Conservation (phyloP, 2,797 vertebrate species). For the Centroberyx gerrardi region DNA sequence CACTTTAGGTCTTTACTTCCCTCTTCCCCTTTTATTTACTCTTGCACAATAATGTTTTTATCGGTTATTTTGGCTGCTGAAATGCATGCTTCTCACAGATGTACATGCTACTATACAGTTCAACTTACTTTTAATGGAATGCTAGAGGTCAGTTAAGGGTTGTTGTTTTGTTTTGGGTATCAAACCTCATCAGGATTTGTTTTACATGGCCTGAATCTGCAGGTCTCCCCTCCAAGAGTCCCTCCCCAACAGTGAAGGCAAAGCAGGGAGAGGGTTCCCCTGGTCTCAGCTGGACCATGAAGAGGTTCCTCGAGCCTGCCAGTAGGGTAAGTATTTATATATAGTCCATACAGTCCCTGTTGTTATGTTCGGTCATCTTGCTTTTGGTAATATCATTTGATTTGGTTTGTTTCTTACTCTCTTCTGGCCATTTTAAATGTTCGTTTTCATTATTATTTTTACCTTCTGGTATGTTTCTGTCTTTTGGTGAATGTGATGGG, state of each 20-base stretch:
- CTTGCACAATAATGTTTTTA: neutral
- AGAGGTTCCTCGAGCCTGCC: conserved; percentile 88
- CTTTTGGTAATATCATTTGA: neutral
- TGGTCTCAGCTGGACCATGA: conserved; percentile 90
- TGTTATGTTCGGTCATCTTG: neutral
- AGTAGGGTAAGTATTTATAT: conserved; percentile 81
- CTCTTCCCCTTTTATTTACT: neutral
- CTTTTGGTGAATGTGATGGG: too few relatives aligned
- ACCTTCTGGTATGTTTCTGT: neutral
- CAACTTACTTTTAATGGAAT: neutral
- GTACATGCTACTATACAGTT: neutral
- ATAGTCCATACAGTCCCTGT: neutral
- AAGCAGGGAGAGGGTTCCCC: conserved; percentile 83
- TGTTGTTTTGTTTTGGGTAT: neutral
- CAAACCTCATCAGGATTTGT: neutral
- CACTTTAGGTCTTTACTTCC: conserved; percentile 69
- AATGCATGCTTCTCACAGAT: too few relatives aligned
- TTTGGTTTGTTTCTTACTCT: neutral
- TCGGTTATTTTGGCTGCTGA: neutral
- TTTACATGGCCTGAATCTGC: conserved; percentile 2
- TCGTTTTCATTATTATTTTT: neutral
- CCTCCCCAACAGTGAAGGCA: conserved; percentile 85
- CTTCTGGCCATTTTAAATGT: too few relatives aligned
- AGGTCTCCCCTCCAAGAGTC: conserved; percentile 90
- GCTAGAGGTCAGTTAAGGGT: neutral